A percentile compares a stretch with the other conserved stretches of the same genome.
These are phyloP conservation scores for Chinchilla lanigera DNA, from an alignment of 2,113 vertebrate species.

Conservation along the genomic window DNA sequence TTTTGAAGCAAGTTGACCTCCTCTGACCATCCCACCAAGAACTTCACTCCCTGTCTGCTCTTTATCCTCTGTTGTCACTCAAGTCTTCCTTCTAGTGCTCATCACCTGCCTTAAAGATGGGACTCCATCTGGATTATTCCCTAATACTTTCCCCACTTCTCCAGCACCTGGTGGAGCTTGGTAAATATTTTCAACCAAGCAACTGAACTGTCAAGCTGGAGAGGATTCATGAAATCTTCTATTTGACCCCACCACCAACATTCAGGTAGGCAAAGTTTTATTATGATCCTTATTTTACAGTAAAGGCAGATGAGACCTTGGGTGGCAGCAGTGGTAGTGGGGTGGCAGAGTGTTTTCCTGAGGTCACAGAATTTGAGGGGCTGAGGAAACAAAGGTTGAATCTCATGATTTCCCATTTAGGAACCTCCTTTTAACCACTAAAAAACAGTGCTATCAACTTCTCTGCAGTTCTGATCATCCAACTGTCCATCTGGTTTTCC, in stretches of 20 bases:
- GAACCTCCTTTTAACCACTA: not conserved
- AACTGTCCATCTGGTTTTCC: not conserved
- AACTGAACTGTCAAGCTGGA: too few relatives aligned
- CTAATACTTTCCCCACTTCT: too few relatives aligned
- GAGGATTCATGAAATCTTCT: not conserved
- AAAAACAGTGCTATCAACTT: not conserved
- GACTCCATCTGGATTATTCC: not conserved
- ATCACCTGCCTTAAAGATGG: not conserved
- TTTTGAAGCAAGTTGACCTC: too few relatives aligned
- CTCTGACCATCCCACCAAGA: not conserved
- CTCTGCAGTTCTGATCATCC: not conserved
- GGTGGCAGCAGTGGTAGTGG: not conserved
- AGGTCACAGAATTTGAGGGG: not conserved
- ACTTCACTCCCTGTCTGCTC: fast-evolving
- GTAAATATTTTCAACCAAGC: not conserved
- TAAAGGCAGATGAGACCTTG: not conserved
- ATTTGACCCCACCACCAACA: not conserved
- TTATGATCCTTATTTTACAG: not conserved
- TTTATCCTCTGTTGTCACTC: not conserved
- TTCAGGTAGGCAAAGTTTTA: not conserved
- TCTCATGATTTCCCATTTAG: not conserved
- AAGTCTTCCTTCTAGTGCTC: not conserved
- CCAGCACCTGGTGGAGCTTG: not conserved
- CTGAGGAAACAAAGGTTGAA: not conserved
- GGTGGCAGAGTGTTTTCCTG: fast-evolving